Percentiles rank a stretch among this genome's conserved stretches.
phyloP scores from a whole-genome alignment of 2,888 invertebrate species.

The Tenodera sinensis region DNA sequence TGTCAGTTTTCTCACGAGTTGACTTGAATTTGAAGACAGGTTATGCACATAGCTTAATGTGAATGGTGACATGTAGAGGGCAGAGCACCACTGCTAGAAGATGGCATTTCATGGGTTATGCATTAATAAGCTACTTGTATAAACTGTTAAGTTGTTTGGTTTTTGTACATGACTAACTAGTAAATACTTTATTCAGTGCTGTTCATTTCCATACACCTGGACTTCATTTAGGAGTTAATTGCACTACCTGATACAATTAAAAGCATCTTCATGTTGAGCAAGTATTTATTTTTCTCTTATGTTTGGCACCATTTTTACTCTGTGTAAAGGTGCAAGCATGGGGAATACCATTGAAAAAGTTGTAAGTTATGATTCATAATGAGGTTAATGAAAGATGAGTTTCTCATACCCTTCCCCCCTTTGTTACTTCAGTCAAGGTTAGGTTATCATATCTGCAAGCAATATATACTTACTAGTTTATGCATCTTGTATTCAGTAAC shows the following conservation, averaged over 20 bases:
- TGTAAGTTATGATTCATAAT: background rate
- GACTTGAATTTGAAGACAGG: background rate
- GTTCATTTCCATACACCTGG: background rate
- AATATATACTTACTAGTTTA: background rate
- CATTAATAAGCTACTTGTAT: background rate
- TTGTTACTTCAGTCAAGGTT: background rate
- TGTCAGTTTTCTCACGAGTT: background rate
- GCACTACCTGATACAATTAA: background rate
- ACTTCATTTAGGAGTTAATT: background rate
- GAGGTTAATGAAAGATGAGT: background rate
- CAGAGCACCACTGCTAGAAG: background rate
- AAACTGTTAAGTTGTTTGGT: background rate
- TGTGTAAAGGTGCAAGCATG: background rate
- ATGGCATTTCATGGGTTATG: background rate
- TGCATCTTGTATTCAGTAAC: too few species aligned
- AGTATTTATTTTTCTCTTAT: background rate
- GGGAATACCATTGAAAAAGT: background rate
- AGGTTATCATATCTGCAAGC: background rate
- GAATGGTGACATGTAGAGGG: background rate
- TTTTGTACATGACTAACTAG: background rate
- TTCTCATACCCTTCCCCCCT: background rate
- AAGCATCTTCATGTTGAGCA: background rate
- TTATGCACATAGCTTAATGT: constrained; percentile 3
- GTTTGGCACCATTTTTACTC: background rate
- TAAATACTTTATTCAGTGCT: background rate